Evolutionary conservation across 1,140 invertebrate species (phyloP).

Genomic region (Monomorium pharaonis): DNA sequence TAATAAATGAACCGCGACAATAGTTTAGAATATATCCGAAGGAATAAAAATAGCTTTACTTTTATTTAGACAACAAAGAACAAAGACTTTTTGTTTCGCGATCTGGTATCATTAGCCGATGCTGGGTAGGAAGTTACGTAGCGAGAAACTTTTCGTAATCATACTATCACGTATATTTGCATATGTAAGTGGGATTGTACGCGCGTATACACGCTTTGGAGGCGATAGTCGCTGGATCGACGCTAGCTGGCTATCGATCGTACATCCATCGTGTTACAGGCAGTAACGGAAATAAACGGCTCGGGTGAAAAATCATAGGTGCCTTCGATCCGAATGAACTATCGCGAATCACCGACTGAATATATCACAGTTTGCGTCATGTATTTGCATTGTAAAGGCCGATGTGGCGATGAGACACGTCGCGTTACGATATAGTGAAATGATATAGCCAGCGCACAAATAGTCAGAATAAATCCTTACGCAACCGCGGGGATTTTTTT

Average conservation of each 20-base stretch:
- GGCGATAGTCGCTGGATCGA: slow-evolving; percentile 27
- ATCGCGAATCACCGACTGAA: slow-evolving; percentile 11
- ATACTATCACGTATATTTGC: slow-evolving; percentile 15
- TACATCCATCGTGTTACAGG: slow-evolving; percentile 25
- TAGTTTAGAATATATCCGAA: not conserved
- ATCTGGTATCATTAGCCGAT: slow-evolving; percentile 21
- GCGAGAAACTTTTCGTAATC: slow-evolving; percentile 38
- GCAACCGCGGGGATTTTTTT: not conserved
- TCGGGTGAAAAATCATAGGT: slow-evolving; percentile 43
- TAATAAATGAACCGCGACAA: not conserved
- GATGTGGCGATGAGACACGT: slow-evolving; percentile 19
- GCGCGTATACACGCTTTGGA: slow-evolving; percentile 12
- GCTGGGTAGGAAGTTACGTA: not conserved
- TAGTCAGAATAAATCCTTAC: not conserved
- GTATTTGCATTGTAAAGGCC: slow-evolving; percentile 14
- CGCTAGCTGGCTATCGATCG: slow-evolving; percentile 44
- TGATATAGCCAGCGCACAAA: not conserved
- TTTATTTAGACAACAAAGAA: not conserved
- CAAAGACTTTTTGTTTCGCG: not conserved
- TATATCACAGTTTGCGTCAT: slow-evolving; percentile 52
- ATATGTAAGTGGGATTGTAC: slow-evolving; percentile 31
- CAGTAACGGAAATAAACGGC: slow-evolving; percentile 44
- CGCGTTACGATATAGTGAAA: not conserved
- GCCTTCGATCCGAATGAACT: slow-evolving; percentile 39
- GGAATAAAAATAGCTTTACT: not conserved